A percentile compares a stretch with the other conserved stretches of the same genome.
These are phyloP conservation scores for Stictonetta naevosa DNA, from an alignment of 2,113 vertebrate genomes.

Conservation along the genomic window DNA sequence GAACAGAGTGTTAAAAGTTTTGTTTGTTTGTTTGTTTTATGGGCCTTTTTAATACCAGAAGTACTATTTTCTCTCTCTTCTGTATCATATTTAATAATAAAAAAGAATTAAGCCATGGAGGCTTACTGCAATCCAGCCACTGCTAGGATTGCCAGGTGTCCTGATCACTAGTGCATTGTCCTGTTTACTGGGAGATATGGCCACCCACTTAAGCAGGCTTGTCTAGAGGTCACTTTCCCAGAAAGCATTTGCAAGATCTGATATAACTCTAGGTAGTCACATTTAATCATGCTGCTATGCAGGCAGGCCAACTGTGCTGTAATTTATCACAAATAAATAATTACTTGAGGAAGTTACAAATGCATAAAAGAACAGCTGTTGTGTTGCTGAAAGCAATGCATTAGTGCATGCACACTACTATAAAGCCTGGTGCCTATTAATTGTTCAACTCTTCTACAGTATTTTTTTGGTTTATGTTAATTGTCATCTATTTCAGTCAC, in stretches of 20 bases:
- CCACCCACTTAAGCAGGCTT: neutral
- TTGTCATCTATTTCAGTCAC: conserved; percentile 31
- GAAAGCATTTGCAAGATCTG: neutral
- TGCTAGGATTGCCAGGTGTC: neutral
- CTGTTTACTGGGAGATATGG: neutral
- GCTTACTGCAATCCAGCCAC: neutral
- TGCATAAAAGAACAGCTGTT: conserved; percentile 60
- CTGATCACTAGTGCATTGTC: too few relatives aligned
- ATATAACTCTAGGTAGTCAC: neutral
- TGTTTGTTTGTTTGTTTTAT: neutral
- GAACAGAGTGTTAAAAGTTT: neutral
- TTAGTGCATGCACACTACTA: neutral
- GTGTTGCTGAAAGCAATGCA: conserved; percentile 28
- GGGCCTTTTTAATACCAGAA: neutral
- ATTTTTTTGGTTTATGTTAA: conserved; percentile 36
- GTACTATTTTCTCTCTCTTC: neutral
- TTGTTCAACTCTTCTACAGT: conserved; percentile 40
- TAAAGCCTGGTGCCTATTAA: conserved; percentile 33
- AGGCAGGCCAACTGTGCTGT: conserved; percentile 6
- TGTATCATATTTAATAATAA: neutral
- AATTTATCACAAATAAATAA: conserved; percentile 58
- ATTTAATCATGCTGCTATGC: conserved; percentile 26
- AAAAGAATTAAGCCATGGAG: neutral
- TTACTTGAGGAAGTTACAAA: conserved; percentile 46
- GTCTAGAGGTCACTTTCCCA: neutral